Evolutionary conservation across 2,888 invertebrate genomes (phyloP), one percentile per base, ranked within the genome.

Genomic region (Drosophila atroscutellata): DNA sequence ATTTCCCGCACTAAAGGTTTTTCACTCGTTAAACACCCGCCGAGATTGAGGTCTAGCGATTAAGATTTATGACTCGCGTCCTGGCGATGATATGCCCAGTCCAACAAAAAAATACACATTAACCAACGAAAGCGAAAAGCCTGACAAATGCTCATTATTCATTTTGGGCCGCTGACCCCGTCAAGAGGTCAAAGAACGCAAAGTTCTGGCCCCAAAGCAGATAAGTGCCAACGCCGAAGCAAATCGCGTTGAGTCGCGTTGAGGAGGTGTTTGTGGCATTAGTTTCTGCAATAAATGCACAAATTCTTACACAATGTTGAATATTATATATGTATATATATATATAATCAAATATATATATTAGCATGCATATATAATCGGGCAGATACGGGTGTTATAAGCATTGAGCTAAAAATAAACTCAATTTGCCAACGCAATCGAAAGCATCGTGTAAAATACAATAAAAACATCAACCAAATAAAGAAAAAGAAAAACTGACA

Each of bases 61-160:
- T 89, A 80, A 83, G 83, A 83, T 83, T 83, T 89, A 84, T 83
- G 89, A 67, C 71, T 59, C 55, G 42, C 77, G 72, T 72, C 61
- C 67, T 76, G 81, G 39, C 65, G 80, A 70, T 76, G 77, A 75
- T 76, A 70, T 57, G 28, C 67, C 45, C 45, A 45, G 24, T 24
- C 7, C 45, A 8, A 2, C 13, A 0, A 15, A 1, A 60, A 63
- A 39, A 67, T 75, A 85, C 55, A 70, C 88, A 82, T 64, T 81
- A 80, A 76, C 56, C 81, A 77, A 58, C 67, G 62, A 55, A 77
- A 77, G 54, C 76, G 42, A 77, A 78, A 79, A 63, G 80, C 80
- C 80, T 80, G 84, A 80, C 81, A 77, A 81, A 80, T 75, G 77
- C 81, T 77, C 84, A 81, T 83, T 83, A 83, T 74, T 80, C 83